A percentile compares a stretch with the other conserved stretches of the same genome.
Conservation (phyloP, 2,113 vertebrate species). For the Callionymus lyra region DNA sequence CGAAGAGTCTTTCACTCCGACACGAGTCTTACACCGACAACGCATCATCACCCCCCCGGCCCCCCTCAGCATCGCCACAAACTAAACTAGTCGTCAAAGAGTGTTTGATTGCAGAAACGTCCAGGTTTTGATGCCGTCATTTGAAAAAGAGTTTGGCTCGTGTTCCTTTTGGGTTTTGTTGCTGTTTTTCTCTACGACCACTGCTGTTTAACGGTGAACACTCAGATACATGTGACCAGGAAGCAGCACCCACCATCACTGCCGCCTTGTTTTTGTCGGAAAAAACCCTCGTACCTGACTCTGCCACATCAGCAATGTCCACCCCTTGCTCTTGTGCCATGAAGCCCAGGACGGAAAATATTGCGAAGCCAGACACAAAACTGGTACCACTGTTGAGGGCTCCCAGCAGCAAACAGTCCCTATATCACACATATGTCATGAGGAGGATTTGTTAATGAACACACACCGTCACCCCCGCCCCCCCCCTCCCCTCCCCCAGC, state of each 20-base stretch:
- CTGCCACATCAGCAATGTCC: constrained; percentile 99
- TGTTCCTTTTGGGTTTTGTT: constrained; percentile 43
- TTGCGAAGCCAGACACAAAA: constrained; percentile 99
- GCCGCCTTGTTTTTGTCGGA: constrained; percentile 73
- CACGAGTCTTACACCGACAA: no score
- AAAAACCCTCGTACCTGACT: constrained; percentile 96
- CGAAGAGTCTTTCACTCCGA: no score
- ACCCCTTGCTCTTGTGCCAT: constrained; percentile 99
- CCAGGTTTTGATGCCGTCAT: constrained; percentile 52
- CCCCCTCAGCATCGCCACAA: no score
- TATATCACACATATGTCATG: constrained; percentile 99
- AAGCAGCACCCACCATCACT: constrained; percentile 95
- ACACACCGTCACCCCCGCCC: constrained; percentile 69
- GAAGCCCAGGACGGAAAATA: constrained; percentile 99
- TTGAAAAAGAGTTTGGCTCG: constrained; percentile 17
- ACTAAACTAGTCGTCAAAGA: constrained; percentile 44
- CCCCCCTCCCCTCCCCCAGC: constrained; percentile 29
- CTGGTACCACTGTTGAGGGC: constrained; percentile 99
- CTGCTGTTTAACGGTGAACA: constrained; percentile 33
- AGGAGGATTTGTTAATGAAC: constrained; percentile 97
- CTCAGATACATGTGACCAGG: constrained; percentile 54
- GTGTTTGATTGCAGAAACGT: constrained; percentile 55
- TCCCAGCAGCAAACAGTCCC: constrained; percentile 99
- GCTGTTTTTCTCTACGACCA: constrained; percentile 40
- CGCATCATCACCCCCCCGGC: no score